Evolutionary conservation across 1,140 invertebrate genomes (phyloP).

Genomic region (Bilobella aurantiaca): DNA sequence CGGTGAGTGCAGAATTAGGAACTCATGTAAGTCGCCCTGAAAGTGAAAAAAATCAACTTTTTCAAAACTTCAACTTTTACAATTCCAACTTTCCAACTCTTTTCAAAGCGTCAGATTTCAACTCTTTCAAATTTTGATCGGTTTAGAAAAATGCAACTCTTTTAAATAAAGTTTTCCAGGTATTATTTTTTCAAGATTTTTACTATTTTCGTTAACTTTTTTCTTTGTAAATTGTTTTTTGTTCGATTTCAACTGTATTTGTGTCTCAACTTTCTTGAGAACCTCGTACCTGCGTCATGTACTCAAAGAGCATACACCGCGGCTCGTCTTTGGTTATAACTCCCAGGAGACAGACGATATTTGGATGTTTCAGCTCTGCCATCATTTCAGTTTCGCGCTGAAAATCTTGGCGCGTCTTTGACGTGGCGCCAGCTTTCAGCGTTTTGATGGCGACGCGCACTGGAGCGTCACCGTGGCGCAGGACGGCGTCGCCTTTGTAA

Average conservation of each 20-base stretch:
- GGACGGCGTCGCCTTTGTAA: slow-evolving; percentile 82
- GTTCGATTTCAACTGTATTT: no score
- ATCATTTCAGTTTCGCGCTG: slow-evolving; percentile 69
- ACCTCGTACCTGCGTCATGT: slow-evolving; percentile 58
- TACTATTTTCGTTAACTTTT: no score
- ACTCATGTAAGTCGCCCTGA: slow-evolving; percentile 87
- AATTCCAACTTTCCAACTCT: no score
- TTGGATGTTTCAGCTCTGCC: slow-evolving; percentile 84
- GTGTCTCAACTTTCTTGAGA: slow-evolving; percentile 3
- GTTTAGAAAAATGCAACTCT: no score
- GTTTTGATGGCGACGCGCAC: slow-evolving; percentile 87
- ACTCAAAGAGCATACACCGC: slow-evolving; percentile 92
- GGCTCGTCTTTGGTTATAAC: slow-evolving; percentile 84
- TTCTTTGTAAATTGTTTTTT: no score
- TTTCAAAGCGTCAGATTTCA: no score
- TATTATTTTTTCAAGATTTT: no score
- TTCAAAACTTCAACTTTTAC: no score
- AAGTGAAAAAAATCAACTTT: neutral
- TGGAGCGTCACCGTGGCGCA: slow-evolving; percentile 44
- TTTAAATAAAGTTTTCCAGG: no score
- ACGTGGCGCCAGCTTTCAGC: slow-evolving; percentile 80
- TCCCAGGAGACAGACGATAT: slow-evolving; percentile 88
- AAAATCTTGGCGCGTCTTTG: slow-evolving; percentile 64
- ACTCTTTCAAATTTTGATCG: no score
- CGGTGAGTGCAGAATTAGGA: slow-evolving; percentile 78